Base-by-base conservation (phyloP, 2,797 vertebrate species). In the Hapalemur alaotrensis region DNA sequence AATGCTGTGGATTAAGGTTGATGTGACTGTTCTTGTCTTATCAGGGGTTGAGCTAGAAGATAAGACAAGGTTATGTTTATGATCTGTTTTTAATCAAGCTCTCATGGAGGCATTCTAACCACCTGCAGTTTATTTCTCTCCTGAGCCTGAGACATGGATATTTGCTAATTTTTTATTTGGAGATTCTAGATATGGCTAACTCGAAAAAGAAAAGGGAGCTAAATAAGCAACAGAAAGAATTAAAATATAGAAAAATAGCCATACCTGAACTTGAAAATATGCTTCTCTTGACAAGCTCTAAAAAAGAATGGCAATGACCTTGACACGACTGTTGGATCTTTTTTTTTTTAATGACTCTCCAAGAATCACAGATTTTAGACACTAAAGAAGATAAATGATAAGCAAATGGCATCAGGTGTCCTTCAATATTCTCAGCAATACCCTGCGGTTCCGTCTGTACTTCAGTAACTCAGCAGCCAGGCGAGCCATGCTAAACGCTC, bases 361-460 rank as follows among this genome's bases (percentile, higher is more conserved):
- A 81, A 94, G 48, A 97, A 96, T 98, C 94, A 95, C 63, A 87
- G 95, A 95, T 81, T 98, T 97, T 97, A 38, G 0, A 97, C 90
- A 93, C 11, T 97, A 92, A 98, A 93, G 91, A 97, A 98, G 97
- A 98, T 96, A 92, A 97, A 98, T 52, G 65, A 85, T 91, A 96
- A 95, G 54, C 73, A 82, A 97, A 93, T 0, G 2, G 20, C 86
- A 97, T 97, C 83, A 91, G 52, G 85, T 95, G 76, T 96, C 97
- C 89, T 97, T 97, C 91, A 86, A 30, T 86, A 89, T 87, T 98
- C 93, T 96, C 65, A 92, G 87, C 61, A 80, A 69, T 79, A 61
- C 95, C 81, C 91, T 95, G 59, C 91, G 92, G n/a, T 82, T 97
- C 90, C 78, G 46, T 95, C 95, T 98, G 70, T 38, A 96, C 97